Percentiles rank a stretch among this genome's conserved stretches.
Conservation (phyloP, 2,113 vertebrate genomes). For the Phyllostomus hastatus region DNA sequence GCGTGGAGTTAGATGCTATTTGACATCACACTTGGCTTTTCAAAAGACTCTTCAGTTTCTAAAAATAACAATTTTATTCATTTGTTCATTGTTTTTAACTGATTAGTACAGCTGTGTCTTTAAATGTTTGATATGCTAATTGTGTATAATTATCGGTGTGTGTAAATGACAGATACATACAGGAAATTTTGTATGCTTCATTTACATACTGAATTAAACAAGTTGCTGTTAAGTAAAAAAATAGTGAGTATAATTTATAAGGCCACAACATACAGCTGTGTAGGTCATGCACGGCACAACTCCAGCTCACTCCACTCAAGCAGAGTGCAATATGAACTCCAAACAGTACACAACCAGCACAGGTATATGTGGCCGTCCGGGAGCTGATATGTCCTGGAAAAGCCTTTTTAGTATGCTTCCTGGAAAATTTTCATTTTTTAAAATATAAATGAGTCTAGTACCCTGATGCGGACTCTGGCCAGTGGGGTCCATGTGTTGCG, state of each 20-base stretch:
- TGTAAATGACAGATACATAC: not conserved
- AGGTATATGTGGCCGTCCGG: not conserved
- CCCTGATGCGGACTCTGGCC: not conserved
- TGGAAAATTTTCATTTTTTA: not conserved
- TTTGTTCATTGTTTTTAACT: not conserved
- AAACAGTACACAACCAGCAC: not conserved
- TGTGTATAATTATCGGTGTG: not conserved
- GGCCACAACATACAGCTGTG: not conserved
- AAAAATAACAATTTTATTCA: slow-evolving; percentile 19
- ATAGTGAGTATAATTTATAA: not conserved
- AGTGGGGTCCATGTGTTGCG: no score
- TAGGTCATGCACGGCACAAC: not conserved
- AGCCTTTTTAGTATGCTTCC: not conserved
- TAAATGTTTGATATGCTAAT: not conserved
- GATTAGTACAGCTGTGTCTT: not conserved
- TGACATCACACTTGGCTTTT: not conserved
- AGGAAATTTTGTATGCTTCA: not conserved
- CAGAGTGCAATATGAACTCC: not conserved
- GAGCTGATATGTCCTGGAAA: not conserved
- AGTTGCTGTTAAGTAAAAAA: not conserved
- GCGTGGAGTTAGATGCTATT: not conserved
- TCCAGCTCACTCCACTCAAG: not conserved
- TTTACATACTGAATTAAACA: slow-evolving; percentile 12
- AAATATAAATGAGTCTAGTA: not conserved
- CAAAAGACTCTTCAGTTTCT: not conserved